Percentiles rank a stretch among this genome's conserved stretches.
Conservation (phyloP, 2,113 vertebrate genomes). For the Pleuronectes platessa region DNA sequence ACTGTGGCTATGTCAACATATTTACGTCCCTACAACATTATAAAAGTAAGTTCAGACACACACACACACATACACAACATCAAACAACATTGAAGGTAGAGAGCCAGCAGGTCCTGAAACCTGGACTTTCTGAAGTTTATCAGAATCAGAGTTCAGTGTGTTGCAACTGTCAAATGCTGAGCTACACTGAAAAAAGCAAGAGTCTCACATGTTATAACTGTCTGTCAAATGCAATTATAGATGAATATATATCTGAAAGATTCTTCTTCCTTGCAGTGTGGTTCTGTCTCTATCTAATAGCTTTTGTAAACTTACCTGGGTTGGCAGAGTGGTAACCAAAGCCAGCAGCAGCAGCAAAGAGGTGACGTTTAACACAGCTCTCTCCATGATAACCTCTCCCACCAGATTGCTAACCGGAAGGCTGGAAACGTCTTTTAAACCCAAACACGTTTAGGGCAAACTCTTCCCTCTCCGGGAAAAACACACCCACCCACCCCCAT, state of each 20-base stretch:
- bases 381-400: constrained; percentile 50
- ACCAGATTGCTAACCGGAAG: constrained; percentile 17
- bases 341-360: constrained; percentile 62
- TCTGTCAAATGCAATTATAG: no score
- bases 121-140: no score
- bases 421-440: constrained; percentile 45
- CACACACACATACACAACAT: no score
- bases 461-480: neutral
- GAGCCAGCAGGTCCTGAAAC: no score
- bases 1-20: neutral
- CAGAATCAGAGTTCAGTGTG: constrained; percentile 19
- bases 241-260: neutral
- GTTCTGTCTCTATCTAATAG: neutral
- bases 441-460: constrained; percentile 29
- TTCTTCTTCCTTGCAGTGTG: neutral
- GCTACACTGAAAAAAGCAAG: neutral
- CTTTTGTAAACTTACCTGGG: constrained; percentile 55
- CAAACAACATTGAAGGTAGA: no score
- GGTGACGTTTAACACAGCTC: constrained; percentile 29
- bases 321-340: constrained; percentile 45
- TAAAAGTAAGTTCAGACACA: neutral
- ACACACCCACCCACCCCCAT: neutral
- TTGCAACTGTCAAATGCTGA: neutral
- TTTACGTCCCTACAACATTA: neutral
- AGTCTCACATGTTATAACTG: no score